Evolutionary conservation across 2,113 vertebrate species (phyloP), one percentile per base, ranked within the genome.

Genomic region (Dendropsophus ebraccatus): DNA sequence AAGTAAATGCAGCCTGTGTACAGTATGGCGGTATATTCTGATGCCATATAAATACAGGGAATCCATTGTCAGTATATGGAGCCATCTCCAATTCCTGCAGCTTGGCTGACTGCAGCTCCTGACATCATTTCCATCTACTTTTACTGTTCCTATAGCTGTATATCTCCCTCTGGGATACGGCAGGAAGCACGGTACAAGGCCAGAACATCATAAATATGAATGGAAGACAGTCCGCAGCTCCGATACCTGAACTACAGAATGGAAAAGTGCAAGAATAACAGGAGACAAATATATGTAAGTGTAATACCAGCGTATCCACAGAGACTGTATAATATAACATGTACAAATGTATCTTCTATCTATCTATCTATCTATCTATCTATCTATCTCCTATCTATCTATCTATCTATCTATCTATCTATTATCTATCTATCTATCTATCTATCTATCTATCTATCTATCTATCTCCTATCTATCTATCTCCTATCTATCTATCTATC

Each of bases 131-230:
- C 81, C 67, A 54, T 72, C 65, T 72, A 56, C 28, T 54, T 32
- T 21, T 70, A 70, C 47, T 70, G 32, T 58, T 82, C 32, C 49
- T 72, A 37, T 54, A 12, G 35, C 70, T 69, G 12, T 32, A 47
- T 67, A 70, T 82, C 47, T 70, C 81, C 81, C 65, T n/a, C 65
- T 56, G 30, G 47, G 65, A 56, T 37, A 35, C 72, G 32, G 67
- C 65, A 83, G 67, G 81, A 83, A 83, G 49, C 13, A 72, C 25
- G n/a, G 77, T 47, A 65, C 56, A 81, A 81, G 58, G 35, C 35
- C 58, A 65, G n/a, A 13, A 41, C 54, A 81, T 62, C 41, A 62
- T 81, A 65, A 81, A 65, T 81, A 62, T 47, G 56, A 41, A 81
- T 19, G 28, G 19, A 54, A 81, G 37, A 62, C 32, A 41, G 54